phyloP scores from a whole-genome alignment of 2,888 invertebrate species.

The Morpho achilles region DNA sequence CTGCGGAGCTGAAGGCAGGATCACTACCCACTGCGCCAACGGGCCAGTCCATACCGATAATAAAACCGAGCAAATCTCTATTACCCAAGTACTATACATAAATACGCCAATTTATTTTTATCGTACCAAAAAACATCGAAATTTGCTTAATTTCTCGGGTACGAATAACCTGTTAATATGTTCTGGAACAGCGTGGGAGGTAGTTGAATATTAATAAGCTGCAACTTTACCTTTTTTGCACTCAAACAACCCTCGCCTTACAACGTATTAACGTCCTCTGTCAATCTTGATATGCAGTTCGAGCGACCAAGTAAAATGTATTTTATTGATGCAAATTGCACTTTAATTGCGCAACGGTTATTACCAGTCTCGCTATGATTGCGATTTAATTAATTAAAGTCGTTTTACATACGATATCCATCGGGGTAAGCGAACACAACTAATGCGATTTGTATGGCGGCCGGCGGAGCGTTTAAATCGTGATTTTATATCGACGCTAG shows the following conservation, averaged over 20 bases:
- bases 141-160: too few relatives aligned
- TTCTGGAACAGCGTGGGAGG: not conserved
- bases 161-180: not conserved
- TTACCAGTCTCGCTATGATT: not conserved
- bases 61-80: too few relatives aligned
- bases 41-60: too few relatives aligned
- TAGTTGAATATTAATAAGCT: too few relatives aligned
- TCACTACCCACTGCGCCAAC: too few relatives aligned
- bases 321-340: conserved; percentile 4
- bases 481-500: conserved; percentile 13
- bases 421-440: conserved; percentile 16
- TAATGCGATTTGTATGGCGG: conserved; percentile 14
- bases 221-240: too few relatives aligned
- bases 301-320: conserved; percentile 2
- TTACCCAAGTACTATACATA: too few relatives aligned
- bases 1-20: too few relatives aligned
- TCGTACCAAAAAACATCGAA: too few relatives aligned
- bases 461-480: conserved; percentile 15
- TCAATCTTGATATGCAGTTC: not conserved
- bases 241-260: too few relatives aligned
- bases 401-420: conserved; percentile 16
- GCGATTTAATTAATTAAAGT: conserved; percentile 2
- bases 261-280: not conserved
- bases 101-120: too few relatives aligned
- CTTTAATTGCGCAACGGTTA: conserved; percentile 2